Conservation (phyloP, 2,113 vertebrate genomes). For the Eleginops maclovinus region DNA sequence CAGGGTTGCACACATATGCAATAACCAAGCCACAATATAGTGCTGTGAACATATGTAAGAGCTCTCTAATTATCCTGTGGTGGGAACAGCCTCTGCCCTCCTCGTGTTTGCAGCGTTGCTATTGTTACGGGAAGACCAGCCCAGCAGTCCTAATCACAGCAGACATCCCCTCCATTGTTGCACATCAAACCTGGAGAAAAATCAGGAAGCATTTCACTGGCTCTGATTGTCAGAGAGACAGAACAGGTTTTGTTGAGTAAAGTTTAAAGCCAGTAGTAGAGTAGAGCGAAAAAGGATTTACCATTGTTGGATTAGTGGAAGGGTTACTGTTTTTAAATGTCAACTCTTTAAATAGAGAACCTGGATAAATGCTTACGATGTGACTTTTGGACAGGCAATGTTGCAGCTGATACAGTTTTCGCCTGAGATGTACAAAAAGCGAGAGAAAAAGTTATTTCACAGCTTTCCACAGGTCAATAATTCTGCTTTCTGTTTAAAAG, state of each 20-base stretch:
- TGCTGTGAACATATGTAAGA: slow-evolving; percentile 39
- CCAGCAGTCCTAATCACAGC: slow-evolving; percentile 38
- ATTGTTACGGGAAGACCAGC: slow-evolving; percentile 60
- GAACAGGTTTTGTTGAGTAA: slow-evolving; percentile 1
- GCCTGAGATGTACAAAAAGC: not conserved
- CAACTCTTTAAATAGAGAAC: not conserved
- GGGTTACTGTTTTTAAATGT: not conserved
- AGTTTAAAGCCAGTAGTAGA: not conserved
- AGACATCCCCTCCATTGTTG: slow-evolving; percentile 71
- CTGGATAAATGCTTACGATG: not conserved
- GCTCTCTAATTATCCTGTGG: slow-evolving; percentile 36
- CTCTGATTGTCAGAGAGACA: not conserved
- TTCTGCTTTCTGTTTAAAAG: not conserved
- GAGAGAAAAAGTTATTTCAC: not conserved
- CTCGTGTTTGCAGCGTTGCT: slow-evolving; percentile 62
- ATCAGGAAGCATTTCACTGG: slow-evolving; percentile 58
- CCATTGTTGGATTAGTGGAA: not conserved
- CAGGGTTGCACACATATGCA: slow-evolving; percentile 26
- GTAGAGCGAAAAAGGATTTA: not conserved
- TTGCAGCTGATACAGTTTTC: not conserved
- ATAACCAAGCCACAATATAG: not conserved
- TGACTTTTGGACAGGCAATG: not conserved
- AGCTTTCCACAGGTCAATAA: not conserved
- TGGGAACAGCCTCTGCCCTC: slow-evolving; percentile 46
- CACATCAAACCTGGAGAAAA: slow-evolving; percentile 42